phyloP scores from a whole-genome alignment of 2,797 vertebrate species.

The Bufotes viridis region DNA sequence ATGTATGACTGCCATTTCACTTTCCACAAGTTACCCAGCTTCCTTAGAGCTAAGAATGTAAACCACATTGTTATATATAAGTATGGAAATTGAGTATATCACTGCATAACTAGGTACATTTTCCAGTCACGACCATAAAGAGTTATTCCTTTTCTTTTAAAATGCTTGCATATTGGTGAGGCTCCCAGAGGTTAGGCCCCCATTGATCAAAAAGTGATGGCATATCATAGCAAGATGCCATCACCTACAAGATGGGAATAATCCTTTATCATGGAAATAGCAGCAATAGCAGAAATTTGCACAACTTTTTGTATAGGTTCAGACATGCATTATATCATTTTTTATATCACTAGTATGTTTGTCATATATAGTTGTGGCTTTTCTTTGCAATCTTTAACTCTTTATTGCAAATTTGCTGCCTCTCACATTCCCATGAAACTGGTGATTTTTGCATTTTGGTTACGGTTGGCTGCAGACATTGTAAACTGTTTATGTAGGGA shows the following conservation, averaged over 20 bases:
- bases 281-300: not conserved
- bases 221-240: not conserved
- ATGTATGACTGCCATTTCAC: no score
- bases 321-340: not conserved
- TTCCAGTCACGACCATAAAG: no score
- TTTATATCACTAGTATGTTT: not conserved
- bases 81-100: no score
- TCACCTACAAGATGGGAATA: not conserved
- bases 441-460: slow-evolving; percentile 14
- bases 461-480: slow-evolving; percentile 45
- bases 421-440: slow-evolving; percentile 46
- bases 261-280: not conserved
- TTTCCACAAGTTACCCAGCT: no score
- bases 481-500: slow-evolving; percentile 33
- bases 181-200: no score
- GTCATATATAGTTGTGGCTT: not conserved
- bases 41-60: no score
- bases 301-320: not conserved
- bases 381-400: not conserved
- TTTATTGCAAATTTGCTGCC: not conserved
- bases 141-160: no score
- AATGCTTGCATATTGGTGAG: no score
- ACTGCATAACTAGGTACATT: no score
- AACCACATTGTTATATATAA: no score
- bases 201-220: not conserved